Evolutionary conservation across 1,140 invertebrate genomes (phyloP).

Genomic region (Apis laboriosa): DNA sequence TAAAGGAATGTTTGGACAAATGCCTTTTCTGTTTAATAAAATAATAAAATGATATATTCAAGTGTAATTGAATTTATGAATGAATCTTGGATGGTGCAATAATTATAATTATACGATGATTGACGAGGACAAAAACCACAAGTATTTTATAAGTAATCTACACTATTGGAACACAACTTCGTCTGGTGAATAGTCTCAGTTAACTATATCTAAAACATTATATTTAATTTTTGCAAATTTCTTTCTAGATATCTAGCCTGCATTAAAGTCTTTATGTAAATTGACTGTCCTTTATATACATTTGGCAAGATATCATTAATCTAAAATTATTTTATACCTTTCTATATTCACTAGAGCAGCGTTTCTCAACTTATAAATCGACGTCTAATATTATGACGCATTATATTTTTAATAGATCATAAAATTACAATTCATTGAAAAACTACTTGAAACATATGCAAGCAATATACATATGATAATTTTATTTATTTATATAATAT

Average conservation of each 20-base stretch:
- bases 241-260: constrained; percentile 3
- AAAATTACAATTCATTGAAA: no score
- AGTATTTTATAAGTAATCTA: constrained; percentile 63
- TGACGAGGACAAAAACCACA: constrained; percentile 48
- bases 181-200: constrained; percentile 77
- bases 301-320: constrained; percentile 13
- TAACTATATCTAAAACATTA: constrained; percentile 66
- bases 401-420: no score
- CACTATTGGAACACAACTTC: constrained; percentile 76
- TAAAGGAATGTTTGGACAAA: not conserved
- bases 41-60: not conserved
- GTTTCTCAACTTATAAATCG: no score
- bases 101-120: constrained; percentile 23
- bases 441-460: no score
- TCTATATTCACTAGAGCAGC: not conserved
- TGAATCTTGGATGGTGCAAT: constrained; percentile 9
- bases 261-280: constrained; percentile 19
- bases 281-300: constrained; percentile 1
- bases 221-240: constrained; percentile 35
- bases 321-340: constrained; percentile 6
- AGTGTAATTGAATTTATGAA: not conserved
- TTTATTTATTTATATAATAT: no score
- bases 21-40: not conserved
- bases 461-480: no score
- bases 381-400: no score